These are phyloP conservation scores for Ferrisia virgata DNA, from an alignment of 2,888 invertebrate genomes.

Conservation along the genomic window DNA sequence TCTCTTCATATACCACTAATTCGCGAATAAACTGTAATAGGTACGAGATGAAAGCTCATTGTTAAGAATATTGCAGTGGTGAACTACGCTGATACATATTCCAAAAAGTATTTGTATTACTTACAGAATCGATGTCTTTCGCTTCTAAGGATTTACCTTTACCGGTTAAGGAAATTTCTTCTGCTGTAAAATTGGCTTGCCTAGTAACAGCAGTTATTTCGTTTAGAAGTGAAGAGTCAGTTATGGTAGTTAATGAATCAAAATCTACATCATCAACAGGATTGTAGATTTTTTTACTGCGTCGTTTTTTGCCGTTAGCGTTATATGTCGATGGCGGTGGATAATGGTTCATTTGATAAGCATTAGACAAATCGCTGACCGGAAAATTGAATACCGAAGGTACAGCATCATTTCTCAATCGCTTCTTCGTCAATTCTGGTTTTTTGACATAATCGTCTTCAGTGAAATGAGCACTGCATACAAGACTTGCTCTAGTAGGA, in stretches of 20 bases:
- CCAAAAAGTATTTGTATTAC: background rate
- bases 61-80: background rate
- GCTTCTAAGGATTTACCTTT: conserved; percentile 9
- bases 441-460: conserved; percentile 39
- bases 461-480: conserved; percentile 43
- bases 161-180: background rate
- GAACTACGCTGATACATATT: background rate
- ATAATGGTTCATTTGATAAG: background rate
- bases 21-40: conserved; percentile 11
- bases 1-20: conserved; percentile 18
- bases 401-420: conserved; percentile 4
- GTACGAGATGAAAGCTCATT: background rate
- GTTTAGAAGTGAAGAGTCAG: background rate
- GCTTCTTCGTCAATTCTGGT: conserved; percentile 14
- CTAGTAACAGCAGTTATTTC: background rate
- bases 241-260: background rate
- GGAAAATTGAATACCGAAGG: conserved; percentile 33
- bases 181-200: background rate
- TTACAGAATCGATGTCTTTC: conserved; percentile 5
- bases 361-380: background rate
- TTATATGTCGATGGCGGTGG: background rate
- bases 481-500: conserved; percentile 33
- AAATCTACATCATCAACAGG: background rate
- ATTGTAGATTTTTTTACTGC: background rate
- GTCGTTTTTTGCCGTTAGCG: background rate